Evolutionary conservation across 2,888 invertebrate species (phyloP), one percentile per base, ranked within the genome.

Genomic region (Gasteruption jaculator): DNA sequence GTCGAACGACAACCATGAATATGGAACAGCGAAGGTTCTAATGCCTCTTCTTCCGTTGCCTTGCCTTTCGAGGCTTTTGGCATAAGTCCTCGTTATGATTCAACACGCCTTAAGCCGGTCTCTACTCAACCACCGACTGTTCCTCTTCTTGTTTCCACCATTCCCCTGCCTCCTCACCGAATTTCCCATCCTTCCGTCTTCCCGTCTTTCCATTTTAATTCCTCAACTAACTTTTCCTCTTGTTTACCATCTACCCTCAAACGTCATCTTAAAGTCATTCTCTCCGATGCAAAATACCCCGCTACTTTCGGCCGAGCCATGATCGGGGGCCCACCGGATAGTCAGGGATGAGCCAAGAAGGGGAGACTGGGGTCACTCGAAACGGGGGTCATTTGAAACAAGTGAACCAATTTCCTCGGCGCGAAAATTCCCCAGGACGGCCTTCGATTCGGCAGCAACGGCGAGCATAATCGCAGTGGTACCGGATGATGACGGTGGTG

Each of bases 21-120:
- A 65, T 63, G 62, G 50, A 60, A 49, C 43, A 40, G 50, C 19
- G 52, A 48, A 46, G 48, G 43, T 57, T 56, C 56, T 63, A 67
- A 67, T 63, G 55, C 61, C 60, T 45, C 43, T 50, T n/a, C n/a
- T n/a, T n/a, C 39, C 31, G 45, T 48, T 57, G 60, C 59, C 61
- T 59, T 58, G 52, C 51, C n/a, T n/a, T 59, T 54, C 55, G 48
- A 57, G 54, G 54, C 57, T 65, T 65, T 63, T 54, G 60, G 59
- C 57, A 55, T 67, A 67, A 67, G 65, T 68, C 68, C 67, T 68
- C 62, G 68, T 70, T 70, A 70, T 69, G 69, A 69, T 70, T 69
- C 69, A 70, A 68, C 55, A 50, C 64, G 66, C 58, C 61, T 63
- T 68, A 68, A 68, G 69, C 65, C 56, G 60, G 57, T 63, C 58